Base-by-base conservation (phyloP, 2,888 invertebrate genomes). In the Amphipoea lucens region DNA sequence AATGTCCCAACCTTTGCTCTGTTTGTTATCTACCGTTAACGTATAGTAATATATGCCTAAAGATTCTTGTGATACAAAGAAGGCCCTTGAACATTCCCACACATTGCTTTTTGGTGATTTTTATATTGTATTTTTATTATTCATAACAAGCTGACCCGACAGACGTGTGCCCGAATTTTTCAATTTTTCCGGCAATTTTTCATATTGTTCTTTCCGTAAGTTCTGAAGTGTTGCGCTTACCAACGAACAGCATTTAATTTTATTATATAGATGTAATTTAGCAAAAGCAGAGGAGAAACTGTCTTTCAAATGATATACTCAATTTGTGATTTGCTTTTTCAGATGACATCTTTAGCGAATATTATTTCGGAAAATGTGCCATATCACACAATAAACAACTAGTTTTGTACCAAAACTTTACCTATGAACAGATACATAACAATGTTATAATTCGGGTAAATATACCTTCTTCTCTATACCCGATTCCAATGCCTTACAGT, bases 341-440 rank as follows among this genome's bases (percentile, higher is more conserved):
- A 78, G 77, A 78, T 45, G 0, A 65, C 0, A 45, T 54, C 45
- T 36, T 36, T n/a, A 65, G 65, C n/a, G 77, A 77, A 78, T 77
- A 77, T 78, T 77, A 6, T n/a, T 54, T 65, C 0, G 77, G 77
- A 0, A 54, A 45, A 36, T 77, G 78, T 78, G 0, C 36, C 14
- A 1, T 17, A 12, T 7, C 36, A 1, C 0, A 6, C 0, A 0
- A 0, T 11, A 51, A 23, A 42, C 0, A 5, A 7, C 29, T 54
- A 23, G 1, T 76, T 11, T 7, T 4, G 1, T 23, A 42, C 11
- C 17, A 60, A n/a, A 36, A 36, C 12, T 74, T 51, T 1, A 1
- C 0, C 14, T 74, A 29, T 17, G 0, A 42, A 6, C 7, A 76
- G 11, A 6, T 76, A 23, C 0, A 0, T 1, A 42, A 29, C 17